Conservation (phyloP, 2,888 invertebrate species). For the Polyommatus iphigenia region DNA sequence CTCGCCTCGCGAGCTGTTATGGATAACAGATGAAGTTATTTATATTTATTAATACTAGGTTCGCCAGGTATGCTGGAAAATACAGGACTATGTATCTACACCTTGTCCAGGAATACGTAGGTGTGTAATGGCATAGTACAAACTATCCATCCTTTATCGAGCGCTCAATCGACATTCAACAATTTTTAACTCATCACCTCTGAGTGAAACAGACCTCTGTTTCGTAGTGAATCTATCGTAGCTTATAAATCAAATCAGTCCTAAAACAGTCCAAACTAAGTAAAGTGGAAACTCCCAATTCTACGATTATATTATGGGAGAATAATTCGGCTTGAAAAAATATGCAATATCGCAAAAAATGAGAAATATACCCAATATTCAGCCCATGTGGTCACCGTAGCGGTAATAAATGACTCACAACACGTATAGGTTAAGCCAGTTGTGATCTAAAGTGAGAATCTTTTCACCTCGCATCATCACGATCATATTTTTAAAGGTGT, state of each 20-base stretch:
- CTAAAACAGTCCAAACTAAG: too few species aligned
- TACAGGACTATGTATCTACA: background rate
- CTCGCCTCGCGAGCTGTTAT: slow-evolving; percentile 64
- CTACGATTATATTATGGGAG: too few species aligned
- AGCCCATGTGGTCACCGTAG: slow-evolving; percentile 57
- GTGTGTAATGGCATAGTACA: too few species aligned
- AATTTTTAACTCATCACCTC: too few species aligned
- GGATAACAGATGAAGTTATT: slow-evolving; percentile 71
- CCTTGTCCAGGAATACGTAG: background rate
- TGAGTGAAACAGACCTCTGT: too few species aligned
- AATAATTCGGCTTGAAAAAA: background rate
- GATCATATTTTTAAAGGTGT: slow-evolving; percentile 54
- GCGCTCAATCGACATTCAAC: too few species aligned
- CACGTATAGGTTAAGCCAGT: slow-evolving; percentile 69
- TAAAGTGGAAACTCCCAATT: too few species aligned
- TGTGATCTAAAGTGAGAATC: slow-evolving; percentile 68
- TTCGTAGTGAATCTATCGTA: too few species aligned
- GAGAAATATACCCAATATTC: background rate
- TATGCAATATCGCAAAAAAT: background rate
- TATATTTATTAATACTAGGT: slow-evolving; percentile 70
- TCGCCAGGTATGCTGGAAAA: slow-evolving; percentile 46
- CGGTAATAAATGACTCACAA: slow-evolving; percentile 72
- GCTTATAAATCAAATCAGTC: too few species aligned
- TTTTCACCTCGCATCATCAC: slow-evolving; percentile 55
- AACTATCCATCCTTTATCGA: background rate